Evolutionary conservation across 2,888 invertebrate genomes (phyloP).

Genomic region (Cantharis rufa): DNA sequence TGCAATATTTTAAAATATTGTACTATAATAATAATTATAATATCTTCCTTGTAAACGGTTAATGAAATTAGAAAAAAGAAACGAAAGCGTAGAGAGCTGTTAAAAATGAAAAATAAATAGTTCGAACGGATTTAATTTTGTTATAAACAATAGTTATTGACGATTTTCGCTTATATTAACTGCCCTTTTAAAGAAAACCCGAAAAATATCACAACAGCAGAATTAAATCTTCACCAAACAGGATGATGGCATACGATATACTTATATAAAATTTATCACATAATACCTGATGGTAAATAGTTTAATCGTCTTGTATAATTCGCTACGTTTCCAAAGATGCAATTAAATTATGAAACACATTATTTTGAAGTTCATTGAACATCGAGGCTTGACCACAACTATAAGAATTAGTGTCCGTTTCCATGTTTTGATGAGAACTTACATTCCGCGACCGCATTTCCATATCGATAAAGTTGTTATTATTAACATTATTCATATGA

Average conservation of each 20-base stretch:
- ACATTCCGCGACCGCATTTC: slow-evolving; percentile 33
- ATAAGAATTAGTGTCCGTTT: slow-evolving; percentile 45
- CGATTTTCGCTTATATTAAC: slow-evolving; percentile 10
- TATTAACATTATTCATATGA: slow-evolving; percentile 44
- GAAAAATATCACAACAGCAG: slow-evolving; percentile 9
- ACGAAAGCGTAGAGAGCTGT: neutral
- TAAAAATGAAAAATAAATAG: neutral
- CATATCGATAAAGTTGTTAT: slow-evolving; percentile 42
- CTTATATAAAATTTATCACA: neutral
- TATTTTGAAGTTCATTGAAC: slow-evolving; percentile 64
- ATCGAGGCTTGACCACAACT: slow-evolving; percentile 70
- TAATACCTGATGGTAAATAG: neutral
- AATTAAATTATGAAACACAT: slow-evolving; percentile 64
- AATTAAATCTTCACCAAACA: slow-evolving; percentile 6
- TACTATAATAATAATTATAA: neutral
- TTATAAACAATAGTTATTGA: neutral
- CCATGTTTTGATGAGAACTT: slow-evolving; percentile 35
- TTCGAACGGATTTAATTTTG: neutral
- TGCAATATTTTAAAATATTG: neutral
- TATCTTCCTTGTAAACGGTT: neutral
- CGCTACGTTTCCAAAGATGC: slow-evolving; percentile 63
- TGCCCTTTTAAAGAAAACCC: slow-evolving; percentile 9
- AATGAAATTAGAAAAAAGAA: neutral
- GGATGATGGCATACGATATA: slow-evolving; percentile 22
- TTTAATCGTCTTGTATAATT: slow-evolving; percentile 20